Evolutionary conservation across 64 coral and sea anemone genomes (phyloP), one percentile per base, ranked within the genome.

Genomic region (Pachyseris speciosa): DNA sequence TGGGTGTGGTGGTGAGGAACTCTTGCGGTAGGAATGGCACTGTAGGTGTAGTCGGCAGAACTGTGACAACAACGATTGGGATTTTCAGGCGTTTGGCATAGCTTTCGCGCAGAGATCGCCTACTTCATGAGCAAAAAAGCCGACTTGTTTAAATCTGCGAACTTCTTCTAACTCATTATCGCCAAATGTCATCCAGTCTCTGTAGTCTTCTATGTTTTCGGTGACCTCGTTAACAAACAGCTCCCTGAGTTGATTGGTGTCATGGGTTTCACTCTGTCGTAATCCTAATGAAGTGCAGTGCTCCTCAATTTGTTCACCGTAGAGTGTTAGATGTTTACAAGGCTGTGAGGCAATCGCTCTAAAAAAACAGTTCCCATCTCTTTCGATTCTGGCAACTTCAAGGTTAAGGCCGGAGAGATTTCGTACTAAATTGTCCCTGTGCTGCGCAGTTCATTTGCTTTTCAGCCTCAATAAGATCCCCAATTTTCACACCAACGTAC

Each of bases 41-140:
- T 28, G 43, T 63, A 37, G 90, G 90, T 5, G 43, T 52, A 59
- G 47, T 69, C 34, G 80, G 67, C 9, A 75, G 38, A 24, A 83
- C 64, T 64, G 90, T 92, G 19, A 92, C 65, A 13, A 92, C 39
- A 42, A 92, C 81, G 27, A 92, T 86, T 40, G 90, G 69, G 52
- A 61, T 92, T 43, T 37, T 36, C 37, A 92, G 81, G 27, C 86
- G 64, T 28, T 75, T 86, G 8, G 37, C 50, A 50, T 67, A 9
- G 57, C 81, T 50, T 37, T 63, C 28, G 73, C 69, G 26, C 53
- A 86, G 61, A 92, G 55, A 52, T 92, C 90, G 9, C 90, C 90
- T 32, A 92, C 34, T 59, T 60, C 70, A 63, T 47, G 59, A 22
- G 67, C 70, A 55, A 88, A 88, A 74, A 52, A 57, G 57, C 85